Conservation (phyloP, 2,797 vertebrate genomes). For the Hypotaenidia okinawae region DNA sequence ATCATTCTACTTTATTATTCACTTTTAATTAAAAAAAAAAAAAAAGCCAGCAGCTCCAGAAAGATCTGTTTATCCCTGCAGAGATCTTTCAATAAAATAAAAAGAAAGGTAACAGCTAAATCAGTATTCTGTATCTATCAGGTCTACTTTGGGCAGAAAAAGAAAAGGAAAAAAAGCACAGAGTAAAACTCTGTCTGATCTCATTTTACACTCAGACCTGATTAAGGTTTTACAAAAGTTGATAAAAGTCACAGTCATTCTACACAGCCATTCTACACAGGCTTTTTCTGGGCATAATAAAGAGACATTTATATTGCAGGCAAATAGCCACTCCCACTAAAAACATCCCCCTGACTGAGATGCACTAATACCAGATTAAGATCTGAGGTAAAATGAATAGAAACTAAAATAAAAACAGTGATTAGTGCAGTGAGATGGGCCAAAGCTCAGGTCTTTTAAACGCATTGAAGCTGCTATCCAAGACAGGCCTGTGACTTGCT, state of each 20-base stretch:
- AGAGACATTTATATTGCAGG: neutral
- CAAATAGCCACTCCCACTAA: neutral
- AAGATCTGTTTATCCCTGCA: conserved; percentile 4
- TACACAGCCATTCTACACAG: neutral
- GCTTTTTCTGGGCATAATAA: neutral
- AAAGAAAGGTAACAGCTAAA: neutral
- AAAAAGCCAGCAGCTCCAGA: neutral
- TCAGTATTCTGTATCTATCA: neutral
- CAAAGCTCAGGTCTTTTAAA: neutral
- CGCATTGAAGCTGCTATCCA: neutral
- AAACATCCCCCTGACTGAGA: neutral
- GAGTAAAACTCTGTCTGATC: conserved; percentile 15
- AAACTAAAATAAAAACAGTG: neutral
- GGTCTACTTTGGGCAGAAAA: neutral
- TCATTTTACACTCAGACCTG: conserved; percentile 11
- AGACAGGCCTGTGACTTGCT: neutral
- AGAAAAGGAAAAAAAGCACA: neutral
- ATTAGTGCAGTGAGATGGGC: neutral
- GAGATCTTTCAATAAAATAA: conserved; percentile 23
- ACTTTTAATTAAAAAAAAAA: conserved; percentile 15
- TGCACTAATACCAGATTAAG: neutral
- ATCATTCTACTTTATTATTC: conserved; percentile 29
- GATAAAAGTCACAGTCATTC: neutral
- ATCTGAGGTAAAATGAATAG: neutral
- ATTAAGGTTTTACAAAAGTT: conserved; percentile 30